Evolutionary conservation across 2,797 vertebrate species (phyloP).

Genomic region (Rhabdophis nuchalis): DNA sequence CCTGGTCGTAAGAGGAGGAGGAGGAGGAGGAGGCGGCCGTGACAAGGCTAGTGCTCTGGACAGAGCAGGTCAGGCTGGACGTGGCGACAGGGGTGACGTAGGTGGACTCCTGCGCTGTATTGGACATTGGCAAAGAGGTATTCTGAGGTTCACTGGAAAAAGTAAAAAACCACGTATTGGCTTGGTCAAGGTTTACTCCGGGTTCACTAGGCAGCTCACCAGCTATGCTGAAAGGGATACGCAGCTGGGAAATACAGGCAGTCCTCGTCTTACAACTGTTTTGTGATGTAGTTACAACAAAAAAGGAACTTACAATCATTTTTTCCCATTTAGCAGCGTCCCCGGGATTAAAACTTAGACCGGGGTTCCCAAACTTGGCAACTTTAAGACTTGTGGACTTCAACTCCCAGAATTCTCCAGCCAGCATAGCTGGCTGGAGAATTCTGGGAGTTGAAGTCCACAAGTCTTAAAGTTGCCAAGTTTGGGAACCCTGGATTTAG

Average conservation of each 20-base stretch:
- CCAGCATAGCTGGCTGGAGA: too few species aligned
- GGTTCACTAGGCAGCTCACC: neutral
- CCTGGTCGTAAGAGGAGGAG: slow-evolving; percentile 82
- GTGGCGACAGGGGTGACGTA: slow-evolving; percentile 80
- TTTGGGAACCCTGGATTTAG: too few species aligned
- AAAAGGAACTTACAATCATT: neutral
- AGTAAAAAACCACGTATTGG: slow-evolving; percentile 50
- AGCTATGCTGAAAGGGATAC: neutral
- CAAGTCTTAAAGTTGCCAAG: too few species aligned
- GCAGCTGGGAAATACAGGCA: neutral
- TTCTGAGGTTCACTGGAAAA: slow-evolving; percentile 83
- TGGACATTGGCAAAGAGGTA: slow-evolving; percentile 82
- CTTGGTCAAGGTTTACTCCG: slow-evolving; percentile 7
- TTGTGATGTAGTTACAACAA: neutral
- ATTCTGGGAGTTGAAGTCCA: too few species aligned
- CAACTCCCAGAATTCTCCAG: too few species aligned
- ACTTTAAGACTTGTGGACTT: too few species aligned
- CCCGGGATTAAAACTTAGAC: neutral
- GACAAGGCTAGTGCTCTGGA: slow-evolving; percentile 74
- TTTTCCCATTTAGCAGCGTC: neutral
- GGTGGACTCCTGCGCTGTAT: slow-evolving; percentile 82
- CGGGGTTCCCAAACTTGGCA: too few species aligned
- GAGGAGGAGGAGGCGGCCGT: slow-evolving; percentile 75
- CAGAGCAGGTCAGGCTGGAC: slow-evolving; percentile 77
- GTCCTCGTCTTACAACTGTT: neutral